These are phyloP conservation scores for Drosophila nasuta DNA, from an alignment of 1,140 invertebrate species.

Conservation along the genomic window DNA sequence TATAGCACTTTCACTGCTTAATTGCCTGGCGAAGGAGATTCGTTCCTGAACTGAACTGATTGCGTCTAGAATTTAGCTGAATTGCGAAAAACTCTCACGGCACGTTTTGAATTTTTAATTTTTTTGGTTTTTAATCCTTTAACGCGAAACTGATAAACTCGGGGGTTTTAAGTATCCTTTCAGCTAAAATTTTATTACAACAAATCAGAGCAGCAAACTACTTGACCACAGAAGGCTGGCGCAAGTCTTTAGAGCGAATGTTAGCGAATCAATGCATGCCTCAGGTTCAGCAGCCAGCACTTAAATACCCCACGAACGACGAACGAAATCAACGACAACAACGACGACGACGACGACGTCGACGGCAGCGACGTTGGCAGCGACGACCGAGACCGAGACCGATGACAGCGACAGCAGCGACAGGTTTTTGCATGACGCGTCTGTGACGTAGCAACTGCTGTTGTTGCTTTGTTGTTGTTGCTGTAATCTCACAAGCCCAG, in stretches of 20 bases:
- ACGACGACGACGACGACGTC: conserved; percentile 21
- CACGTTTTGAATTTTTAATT: conserved; percentile 14
- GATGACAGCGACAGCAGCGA: conserved; percentile 30
- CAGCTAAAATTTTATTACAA: conserved; percentile 84
- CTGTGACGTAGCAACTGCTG: conserved; percentile 69
- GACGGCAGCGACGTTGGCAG: conserved; percentile 3
- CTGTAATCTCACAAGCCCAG: conserved; percentile 11
- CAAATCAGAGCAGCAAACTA: conserved; percentile 80
- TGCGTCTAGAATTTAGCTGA: conserved; percentile 82
- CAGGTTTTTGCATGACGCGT: conserved; percentile 79
- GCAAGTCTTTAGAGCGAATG: conserved; percentile 85
- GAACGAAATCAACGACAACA: conserved; percentile 24
- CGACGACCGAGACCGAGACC: conserved; percentile 17
- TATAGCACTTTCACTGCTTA: conserved; percentile 84
- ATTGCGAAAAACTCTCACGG: conserved; percentile 53
- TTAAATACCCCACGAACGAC: conserved; percentile 80
- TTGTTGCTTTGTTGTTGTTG: conserved; percentile 31
- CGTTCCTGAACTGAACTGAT: conserved; percentile 72
- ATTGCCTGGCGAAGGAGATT: conserved; percentile 47
- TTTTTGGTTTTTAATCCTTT: conserved; percentile 11
- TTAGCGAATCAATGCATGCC: conserved; percentile 85
- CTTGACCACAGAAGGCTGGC: conserved; percentile 74
- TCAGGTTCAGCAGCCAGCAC: conserved; percentile 68
- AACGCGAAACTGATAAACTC: conserved; percentile 51
- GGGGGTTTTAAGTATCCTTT: conserved; percentile 53